Conservation (phyloP, 2,888 invertebrate species). For the Halictus quadricinctus region DNA sequence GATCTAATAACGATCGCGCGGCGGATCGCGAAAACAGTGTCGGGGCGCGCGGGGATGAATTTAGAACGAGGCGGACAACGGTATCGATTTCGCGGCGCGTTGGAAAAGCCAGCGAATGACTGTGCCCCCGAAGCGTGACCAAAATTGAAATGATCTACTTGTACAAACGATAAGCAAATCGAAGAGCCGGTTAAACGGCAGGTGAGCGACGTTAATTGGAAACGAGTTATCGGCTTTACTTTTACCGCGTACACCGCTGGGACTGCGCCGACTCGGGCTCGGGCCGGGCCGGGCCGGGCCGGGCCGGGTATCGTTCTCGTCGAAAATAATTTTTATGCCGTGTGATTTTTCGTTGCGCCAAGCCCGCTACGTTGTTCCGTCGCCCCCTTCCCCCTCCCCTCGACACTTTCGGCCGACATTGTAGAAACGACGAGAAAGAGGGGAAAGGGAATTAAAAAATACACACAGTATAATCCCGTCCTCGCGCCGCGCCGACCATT, state of each 20-base stretch:
- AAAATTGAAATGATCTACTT: conserved; percentile 57
- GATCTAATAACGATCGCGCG: conserved; percentile 40
- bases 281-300: not conserved
- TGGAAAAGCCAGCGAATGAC: conserved; percentile 28
- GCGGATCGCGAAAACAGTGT: conserved; percentile 13
- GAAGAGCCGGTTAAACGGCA: conserved; percentile 51
- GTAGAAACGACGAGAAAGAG: not conserved
- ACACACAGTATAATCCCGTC: conserved; percentile 3
- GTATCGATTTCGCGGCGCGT: conserved; percentile 34
- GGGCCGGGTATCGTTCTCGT: not conserved
- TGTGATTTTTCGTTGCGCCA: conserved; percentile 15
- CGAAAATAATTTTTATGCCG: conserved; percentile 34
- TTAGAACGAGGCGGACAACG: conserved; percentile 28
- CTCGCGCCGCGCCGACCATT: conserved; percentile 4
- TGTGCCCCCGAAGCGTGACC: conserved; percentile 35
- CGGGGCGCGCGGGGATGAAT: conserved; percentile 17
- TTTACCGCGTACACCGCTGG: conserved; percentile 19
- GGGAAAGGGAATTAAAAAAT: conserved; percentile 25
- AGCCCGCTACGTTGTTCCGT: not conserved
- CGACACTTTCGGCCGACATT: not conserved
- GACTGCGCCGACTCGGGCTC: not conserved
- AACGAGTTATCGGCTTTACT: conserved; percentile 62
- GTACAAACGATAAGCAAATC: conserved; percentile 57
- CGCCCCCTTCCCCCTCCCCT: not conserved
- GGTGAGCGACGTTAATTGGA: conserved; percentile 63